A percentile compares a stretch with the other conserved stretches of the same genome.
phyloP scores from a whole-genome alignment of 2,113 vertebrate species.

The Ancistrus triradiatus region DNA sequence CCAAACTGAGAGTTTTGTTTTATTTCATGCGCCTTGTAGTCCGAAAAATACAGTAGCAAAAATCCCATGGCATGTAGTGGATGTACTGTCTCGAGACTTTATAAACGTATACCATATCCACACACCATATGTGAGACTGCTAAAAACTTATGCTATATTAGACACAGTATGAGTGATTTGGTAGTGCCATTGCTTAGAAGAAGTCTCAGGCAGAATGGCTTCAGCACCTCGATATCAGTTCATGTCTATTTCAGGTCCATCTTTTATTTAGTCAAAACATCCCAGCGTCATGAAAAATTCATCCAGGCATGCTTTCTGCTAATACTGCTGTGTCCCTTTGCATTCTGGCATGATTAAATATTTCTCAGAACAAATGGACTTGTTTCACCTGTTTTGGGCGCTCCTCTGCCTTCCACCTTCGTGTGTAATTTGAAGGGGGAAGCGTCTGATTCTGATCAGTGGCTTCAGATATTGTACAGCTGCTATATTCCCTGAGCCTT shows the following conservation, averaged over 20 bases:
- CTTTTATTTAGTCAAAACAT: slow-evolving; percentile 73
- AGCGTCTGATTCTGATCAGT: too few species aligned
- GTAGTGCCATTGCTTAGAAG: background rate
- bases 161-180: too few species aligned
- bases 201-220: slow-evolving; percentile 1
- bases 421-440: too few species aligned
- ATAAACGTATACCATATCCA: too few species aligned
- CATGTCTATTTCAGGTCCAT: slow-evolving; percentile 55
- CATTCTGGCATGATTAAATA: slow-evolving; percentile 63
- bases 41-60: too few species aligned
- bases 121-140: too few species aligned
- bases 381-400: background rate
- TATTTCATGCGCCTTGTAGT: background rate
- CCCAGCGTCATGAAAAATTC: slow-evolving; percentile 69
- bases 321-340: slow-evolving; percentile 65
- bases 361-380: slow-evolving; percentile 69
- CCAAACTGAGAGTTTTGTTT: too few species aligned
- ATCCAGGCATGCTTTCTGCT: slow-evolving; percentile 60
- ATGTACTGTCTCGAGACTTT: too few species aligned
- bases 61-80: too few species aligned
- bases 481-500: too few species aligned
- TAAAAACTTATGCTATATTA: too few species aligned
- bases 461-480: too few species aligned
- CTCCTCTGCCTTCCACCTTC: background rate
- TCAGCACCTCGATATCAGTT: slow-evolving; percentile 31